A percentile compares a stretch with the other conserved stretches of the same genome.
phyloP scores from a whole-genome alignment of 2,113 vertebrate genomes.

The Chauna torquata region DNA sequence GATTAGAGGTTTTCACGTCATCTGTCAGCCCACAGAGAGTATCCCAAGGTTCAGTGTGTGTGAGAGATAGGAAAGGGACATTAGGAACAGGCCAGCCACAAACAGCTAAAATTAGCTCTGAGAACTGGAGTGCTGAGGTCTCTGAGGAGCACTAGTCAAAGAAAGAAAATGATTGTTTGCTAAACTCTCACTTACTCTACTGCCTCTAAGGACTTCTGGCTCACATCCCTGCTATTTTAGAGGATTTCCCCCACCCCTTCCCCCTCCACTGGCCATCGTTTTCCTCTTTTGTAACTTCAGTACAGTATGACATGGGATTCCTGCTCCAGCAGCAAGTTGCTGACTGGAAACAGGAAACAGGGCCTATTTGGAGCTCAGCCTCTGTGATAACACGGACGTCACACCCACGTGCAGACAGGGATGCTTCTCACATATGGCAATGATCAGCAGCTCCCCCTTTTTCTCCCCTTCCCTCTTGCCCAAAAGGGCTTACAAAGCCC shows the following conservation, averaged over 20 bases:
- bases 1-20: slow-evolving; percentile 36
- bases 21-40: slow-evolving; percentile 50
- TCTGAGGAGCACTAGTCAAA: slow-evolving; percentile 63
- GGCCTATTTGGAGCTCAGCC: slow-evolving; percentile 19
- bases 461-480: neutral
- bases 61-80: slow-evolving; percentile 64
- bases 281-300: slow-evolving; percentile 32
- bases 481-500: slow-evolving; percentile 5
- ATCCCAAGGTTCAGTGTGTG: slow-evolving; percentile 43
- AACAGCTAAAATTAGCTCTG: slow-evolving; percentile 78
- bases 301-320: slow-evolving; percentile 29
- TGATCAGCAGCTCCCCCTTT: slow-evolving; percentile 14
- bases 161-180: slow-evolving; percentile 63
- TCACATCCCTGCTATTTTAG: neutral
- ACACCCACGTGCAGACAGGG: slow-evolving; percentile 22
- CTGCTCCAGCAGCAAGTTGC: slow-evolving; percentile 44
- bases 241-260: slow-evolving; percentile 39
- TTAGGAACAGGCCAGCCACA: slow-evolving; percentile 55
- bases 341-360: slow-evolving; percentile 73
- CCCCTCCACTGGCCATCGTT: neutral
- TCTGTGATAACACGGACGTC: slow-evolving; percentile 48
- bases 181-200: slow-evolving; percentile 48
- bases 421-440: slow-evolving; percentile 28
- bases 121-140: slow-evolving; percentile 73
- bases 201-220: slow-evolving; percentile 7